Evolutionary conservation across 2,888 invertebrate genomes (phyloP).

Genomic region (Hemithea aestivaria): DNA sequence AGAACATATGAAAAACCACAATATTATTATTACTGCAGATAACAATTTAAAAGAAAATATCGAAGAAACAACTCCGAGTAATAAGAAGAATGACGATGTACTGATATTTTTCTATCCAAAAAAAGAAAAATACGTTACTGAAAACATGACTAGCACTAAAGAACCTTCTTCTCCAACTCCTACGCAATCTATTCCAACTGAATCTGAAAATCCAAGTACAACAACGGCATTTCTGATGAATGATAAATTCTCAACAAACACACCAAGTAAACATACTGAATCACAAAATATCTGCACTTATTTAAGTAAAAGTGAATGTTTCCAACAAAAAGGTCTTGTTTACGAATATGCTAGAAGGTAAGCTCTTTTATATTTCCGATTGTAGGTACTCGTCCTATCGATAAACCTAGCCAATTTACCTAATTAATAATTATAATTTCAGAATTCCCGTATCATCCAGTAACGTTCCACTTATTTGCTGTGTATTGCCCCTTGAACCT

Average conservation of each 20-base stretch:
- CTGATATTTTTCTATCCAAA: constrained; percentile 23
- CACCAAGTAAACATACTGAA: constrained; percentile 14
- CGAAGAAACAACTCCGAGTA: constrained; percentile 4
- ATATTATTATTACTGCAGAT: constrained; percentile 3
- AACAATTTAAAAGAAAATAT: not conserved
- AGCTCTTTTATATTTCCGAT: no score
- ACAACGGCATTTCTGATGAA: constrained; percentile 9
- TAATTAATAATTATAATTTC: constrained; percentile 12
- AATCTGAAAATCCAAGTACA: constrained; percentile 7
- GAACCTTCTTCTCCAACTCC: constrained; percentile 1
- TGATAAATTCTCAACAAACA: constrained; percentile 8
- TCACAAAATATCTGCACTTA: constrained; percentile 30
- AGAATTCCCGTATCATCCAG: constrained; percentile 26
- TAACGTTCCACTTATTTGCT: constrained; percentile 41
- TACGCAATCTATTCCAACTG: not conserved
- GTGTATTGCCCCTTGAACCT: constrained; percentile 42
- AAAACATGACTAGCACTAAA: constrained; percentile 7
- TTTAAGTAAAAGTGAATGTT: constrained; percentile 48
- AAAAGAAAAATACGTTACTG: constrained; percentile 11
- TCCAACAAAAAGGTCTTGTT: constrained; percentile 41
- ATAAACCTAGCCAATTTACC: constrained; percentile 24
- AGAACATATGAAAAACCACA: constrained; percentile 10
- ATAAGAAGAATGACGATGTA: constrained; percentile 18
- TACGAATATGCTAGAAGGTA: constrained; percentile 30
- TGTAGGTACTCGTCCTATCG: no score